Conservation (phyloP, 2,113 vertebrate species). For the human region DNA sequence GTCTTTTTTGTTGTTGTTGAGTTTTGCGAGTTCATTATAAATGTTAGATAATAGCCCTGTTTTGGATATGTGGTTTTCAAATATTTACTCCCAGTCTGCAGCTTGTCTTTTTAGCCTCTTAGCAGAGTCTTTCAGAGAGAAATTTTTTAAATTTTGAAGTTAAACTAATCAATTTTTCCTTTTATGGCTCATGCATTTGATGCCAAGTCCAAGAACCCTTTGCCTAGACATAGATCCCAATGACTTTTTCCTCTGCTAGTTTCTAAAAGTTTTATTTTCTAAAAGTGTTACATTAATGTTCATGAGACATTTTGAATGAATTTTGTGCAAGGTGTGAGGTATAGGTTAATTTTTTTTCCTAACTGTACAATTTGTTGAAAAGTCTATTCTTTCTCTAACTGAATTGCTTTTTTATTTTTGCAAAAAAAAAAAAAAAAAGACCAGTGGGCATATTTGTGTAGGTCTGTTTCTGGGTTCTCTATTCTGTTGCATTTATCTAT, state of each 20-base stretch:
- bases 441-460: background rate
- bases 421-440: background rate
- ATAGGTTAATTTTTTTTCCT: background rate
- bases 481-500: background rate
- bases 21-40: background rate
- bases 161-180: background rate
- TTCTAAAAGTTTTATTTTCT: background rate
- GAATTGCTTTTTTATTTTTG: background rate
- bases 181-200: background rate
- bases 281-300: background rate
- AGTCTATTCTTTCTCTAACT: background rate
- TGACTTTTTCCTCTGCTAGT: background rate
- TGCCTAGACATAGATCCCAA: background rate
- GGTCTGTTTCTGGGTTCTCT: background rate
- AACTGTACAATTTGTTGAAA: background rate
- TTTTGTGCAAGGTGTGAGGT: background rate
- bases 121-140: background rate
- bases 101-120: background rate
- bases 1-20: background rate
- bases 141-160: background rate
- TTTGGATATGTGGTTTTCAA: background rate
- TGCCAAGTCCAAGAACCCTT: background rate
- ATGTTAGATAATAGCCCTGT: background rate
- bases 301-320: background rate
- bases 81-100: background rate